Conservation (phyloP, 1,140 invertebrate genomes). For the Drosophila kepulauana region DNA sequence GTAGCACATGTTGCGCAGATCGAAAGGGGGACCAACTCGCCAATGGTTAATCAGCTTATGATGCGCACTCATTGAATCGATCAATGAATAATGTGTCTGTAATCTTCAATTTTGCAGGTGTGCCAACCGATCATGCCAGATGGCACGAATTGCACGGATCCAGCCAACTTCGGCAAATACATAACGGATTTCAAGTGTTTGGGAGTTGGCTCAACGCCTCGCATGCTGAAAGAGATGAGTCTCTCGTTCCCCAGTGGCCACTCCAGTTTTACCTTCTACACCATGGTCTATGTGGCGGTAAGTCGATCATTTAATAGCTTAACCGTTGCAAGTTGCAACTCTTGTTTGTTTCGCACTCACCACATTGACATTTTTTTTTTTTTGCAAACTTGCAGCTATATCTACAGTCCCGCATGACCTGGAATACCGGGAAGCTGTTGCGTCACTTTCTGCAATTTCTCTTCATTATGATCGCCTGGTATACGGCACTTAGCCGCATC, state of each 20-base stretch:
- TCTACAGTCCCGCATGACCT: constrained; percentile 91
- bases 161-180: constrained; percentile 87
- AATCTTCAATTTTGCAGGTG: constrained; percentile 85
- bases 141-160: constrained; percentile 85
- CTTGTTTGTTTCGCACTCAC: constrained; percentile 36
- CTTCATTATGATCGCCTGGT: constrained; percentile 91
- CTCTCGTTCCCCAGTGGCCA: constrained; percentile 94
- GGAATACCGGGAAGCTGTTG: constrained; percentile 90
- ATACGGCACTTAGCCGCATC: constrained; percentile 93
- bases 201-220: constrained; percentile 86
- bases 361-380: not conserved
- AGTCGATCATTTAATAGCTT: constrained; percentile 84
- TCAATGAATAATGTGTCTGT: constrained; percentile 2
- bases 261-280: constrained; percentile 92
- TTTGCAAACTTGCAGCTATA: constrained; percentile 89
- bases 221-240: constrained; percentile 90
- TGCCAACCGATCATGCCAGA: constrained; percentile 88
- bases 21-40: not conserved
- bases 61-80: constrained; percentile 2
- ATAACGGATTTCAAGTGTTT: constrained; percentile 88
- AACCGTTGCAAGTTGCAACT: constrained; percentile 52
- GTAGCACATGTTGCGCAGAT: constrained; percentile 56
- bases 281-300: constrained; percentile 92
- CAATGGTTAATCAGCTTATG: constrained; percentile 27
- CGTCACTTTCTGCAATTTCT: constrained; percentile 91